Evolutionary conservation across 2,797 vertebrate genomes (phyloP).

Genomic region (Oreonectes daqikongensis): DNA sequence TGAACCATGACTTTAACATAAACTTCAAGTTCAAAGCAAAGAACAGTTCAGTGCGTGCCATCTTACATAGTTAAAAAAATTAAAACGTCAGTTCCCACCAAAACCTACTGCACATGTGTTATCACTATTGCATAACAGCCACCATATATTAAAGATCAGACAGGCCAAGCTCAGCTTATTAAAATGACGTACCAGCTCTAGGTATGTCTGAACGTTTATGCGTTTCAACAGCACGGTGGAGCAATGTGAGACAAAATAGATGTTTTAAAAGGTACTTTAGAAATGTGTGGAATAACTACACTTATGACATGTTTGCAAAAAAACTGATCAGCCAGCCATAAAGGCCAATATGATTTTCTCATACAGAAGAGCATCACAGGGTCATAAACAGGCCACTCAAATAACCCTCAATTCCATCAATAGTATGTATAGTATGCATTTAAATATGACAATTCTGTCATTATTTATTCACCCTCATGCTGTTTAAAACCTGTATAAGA

Average conservation of each 20-base stretch:
- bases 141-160: conserved; percentile 66
- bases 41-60: conserved; percentile 68
- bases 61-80: conserved; percentile 49
- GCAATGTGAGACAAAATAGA: background rate
- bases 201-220: conserved; percentile 32
- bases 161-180: conserved; percentile 64
- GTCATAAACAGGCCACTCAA: background rate
- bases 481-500: no score
- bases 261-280: background rate
- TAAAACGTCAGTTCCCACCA: conserved; percentile 40
- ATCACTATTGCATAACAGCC: conserved; percentile 55
- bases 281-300: conserved; percentile 4
- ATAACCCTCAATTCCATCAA: no score
- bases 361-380: conserved; percentile 21
- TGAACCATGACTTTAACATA: conserved; percentile 51
- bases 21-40: conserved; percentile 39
- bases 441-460: no score
- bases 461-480: no score
- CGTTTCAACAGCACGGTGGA: conserved; percentile 3
- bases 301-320: background rate
- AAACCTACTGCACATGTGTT: conserved; percentile 49
- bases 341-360: background rate
- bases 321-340: background rate
- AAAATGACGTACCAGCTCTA: conserved; percentile 48
- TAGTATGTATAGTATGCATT: no score